Base-by-base conservation (phyloP, 2,888 invertebrate species). In the Metopia argyrocephala region DNA sequence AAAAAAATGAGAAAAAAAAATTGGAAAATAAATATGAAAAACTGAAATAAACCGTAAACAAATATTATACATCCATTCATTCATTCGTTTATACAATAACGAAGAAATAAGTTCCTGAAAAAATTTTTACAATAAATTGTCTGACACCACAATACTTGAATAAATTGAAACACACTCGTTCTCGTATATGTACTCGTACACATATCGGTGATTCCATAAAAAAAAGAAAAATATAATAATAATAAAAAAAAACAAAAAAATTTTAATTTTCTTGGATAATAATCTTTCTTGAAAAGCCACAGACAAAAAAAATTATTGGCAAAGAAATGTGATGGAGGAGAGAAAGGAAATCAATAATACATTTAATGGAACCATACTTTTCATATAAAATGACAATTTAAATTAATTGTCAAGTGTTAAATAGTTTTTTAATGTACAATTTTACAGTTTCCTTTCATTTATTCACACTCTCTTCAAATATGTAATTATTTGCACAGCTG, bases 321-420 rank as follows among this genome's bases (percentile, higher is more conserved):
- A n/a, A n/a, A n/a, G n/a, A n/a, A n/a, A n/a, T n/a, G n/a, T 56
- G 27, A 31, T 28, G 31, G 15, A 56, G 54, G n/a, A 31, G 50
- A 18, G 50, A 5, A 31, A 31, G 31, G 5, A 9, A 31, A n/a
- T 73, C 69, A 74, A 74, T 65, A 81, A 48, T 73, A 59, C 20
- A n/a, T 12, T 62, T 78, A 76, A 76, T 76, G 69, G 52, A 76
- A 76, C 76, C 80, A 81, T 65, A 76, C 74, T 74, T 78, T 76
- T 74, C 64, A 76, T 76, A 69, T 61, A 48, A 81, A 81, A 69
- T 74, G 80, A 74, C 76, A 78, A 52, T 76, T 81, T 76, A 76
- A n/a, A 76, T 81, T 81, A 76, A 81, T 81, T 81, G 76, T 64
- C 69, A 64, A 65, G 73, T 73, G 27, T 61, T 21, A 59, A 21